phyloP scores from a whole-genome alignment of 2,888 invertebrate species.

The Oscheius sp. region DNA sequence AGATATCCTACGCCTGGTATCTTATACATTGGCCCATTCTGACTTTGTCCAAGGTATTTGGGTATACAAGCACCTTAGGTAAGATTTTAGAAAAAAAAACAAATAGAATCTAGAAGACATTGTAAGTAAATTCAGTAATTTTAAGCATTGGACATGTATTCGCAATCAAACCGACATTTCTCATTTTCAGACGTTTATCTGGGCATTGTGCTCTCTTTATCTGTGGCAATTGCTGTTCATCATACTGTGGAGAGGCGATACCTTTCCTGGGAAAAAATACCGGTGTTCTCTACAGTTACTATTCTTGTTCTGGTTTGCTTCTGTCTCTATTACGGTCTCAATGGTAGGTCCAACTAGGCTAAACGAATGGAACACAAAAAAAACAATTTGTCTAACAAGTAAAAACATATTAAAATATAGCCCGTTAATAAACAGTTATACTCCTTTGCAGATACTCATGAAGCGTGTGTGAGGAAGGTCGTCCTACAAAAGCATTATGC shows the following conservation, averaged over 20 bases:
- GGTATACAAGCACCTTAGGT: background rate
- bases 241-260: background rate
- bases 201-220: background rate
- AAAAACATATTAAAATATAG: background rate
- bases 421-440: background rate
- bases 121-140: no score
- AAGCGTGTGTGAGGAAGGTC: background rate
- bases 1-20: constrained; percentile 18
- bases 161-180: no score
- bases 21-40: constrained; percentile 17
- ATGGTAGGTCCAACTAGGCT: no score
- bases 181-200: background rate
- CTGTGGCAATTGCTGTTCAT: background rate
- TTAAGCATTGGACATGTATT: no score
- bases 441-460: no score
- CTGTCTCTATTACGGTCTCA: no score
- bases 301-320: background rate
- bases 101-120: no score
- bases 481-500: background rate
- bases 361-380: no score
- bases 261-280: background rate
- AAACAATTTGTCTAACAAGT: background rate
- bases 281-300: background rate
- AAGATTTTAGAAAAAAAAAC: no score
- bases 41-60: background rate